phyloP scores from a whole-genome alignment of 2,888 invertebrate genomes.

The Pseudococcus longispinus region DNA sequence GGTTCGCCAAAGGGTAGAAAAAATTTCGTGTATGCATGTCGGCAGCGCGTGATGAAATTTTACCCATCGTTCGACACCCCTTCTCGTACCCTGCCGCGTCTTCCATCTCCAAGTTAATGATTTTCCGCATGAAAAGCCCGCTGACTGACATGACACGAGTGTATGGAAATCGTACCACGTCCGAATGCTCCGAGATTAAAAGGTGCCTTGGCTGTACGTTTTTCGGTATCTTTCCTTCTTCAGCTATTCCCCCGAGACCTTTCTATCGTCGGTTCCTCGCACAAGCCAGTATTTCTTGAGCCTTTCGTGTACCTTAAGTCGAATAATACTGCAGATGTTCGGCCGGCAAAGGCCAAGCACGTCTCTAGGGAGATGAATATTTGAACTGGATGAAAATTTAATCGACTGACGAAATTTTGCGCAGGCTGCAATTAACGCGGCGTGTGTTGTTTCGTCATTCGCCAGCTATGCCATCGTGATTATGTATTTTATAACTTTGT shows the following conservation, averaged over 20 bases:
- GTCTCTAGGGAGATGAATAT: not conserved
- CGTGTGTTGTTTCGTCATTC: not conserved
- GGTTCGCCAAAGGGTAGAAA: not conserved
- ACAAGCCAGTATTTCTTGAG: not conserved
- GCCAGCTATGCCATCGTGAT: not conserved
- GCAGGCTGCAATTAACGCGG: not conserved
- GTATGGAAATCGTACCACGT: not conserved
- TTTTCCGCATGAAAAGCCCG: not conserved
- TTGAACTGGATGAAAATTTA: not conserved
- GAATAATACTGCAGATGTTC: not conserved
- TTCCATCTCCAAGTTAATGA: not conserved
- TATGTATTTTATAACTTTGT: slow-evolving; percentile 9
- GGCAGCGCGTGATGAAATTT: not conserved
- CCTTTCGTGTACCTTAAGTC: not conserved
- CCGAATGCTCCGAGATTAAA: not conserved
- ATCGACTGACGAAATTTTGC: not conserved
- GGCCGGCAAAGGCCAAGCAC: not conserved
- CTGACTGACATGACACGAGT: not conserved
- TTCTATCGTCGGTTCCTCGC: not conserved
- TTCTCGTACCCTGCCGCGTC: not conserved
- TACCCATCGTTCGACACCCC: not conserved
- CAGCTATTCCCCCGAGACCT: not conserved
- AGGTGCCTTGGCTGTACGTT: not conserved
- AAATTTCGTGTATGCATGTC: not conserved
- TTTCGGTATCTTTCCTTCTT: not conserved